Percentiles rank a stretch among this genome's conserved stretches.
These are phyloP conservation scores for Nomada fucata DNA, from an alignment of 2,888 invertebrate genomes.

Conservation along the genomic window DNA sequence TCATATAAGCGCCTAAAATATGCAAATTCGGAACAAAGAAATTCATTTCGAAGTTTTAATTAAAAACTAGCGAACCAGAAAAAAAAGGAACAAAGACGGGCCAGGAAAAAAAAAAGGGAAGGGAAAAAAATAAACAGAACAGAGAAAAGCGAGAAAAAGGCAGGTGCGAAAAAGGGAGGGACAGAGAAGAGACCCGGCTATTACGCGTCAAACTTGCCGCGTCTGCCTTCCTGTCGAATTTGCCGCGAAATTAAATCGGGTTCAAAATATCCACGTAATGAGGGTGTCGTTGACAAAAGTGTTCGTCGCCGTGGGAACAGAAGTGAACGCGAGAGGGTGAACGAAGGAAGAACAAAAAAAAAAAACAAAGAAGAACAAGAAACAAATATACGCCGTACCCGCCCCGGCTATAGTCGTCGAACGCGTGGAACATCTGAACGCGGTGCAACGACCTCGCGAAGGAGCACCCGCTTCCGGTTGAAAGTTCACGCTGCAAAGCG, in stretches of 20 bases:
- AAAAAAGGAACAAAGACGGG: neutral
- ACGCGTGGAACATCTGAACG: constrained; percentile 5
- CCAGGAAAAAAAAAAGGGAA: neutral
- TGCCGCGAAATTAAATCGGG: constrained; percentile 33
- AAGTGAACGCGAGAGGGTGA: neutral
- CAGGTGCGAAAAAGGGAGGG: neutral
- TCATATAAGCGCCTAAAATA: constrained; percentile 40
- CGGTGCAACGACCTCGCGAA: constrained; percentile 50
- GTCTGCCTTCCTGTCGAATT: constrained; percentile 13
- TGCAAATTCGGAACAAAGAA: constrained; percentile 47
- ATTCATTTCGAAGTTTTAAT: constrained; percentile 53
- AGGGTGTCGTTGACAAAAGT: neutral
- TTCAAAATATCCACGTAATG: constrained; percentile 28
- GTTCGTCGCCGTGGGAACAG: neutral
- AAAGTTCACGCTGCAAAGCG: constrained; percentile 39
- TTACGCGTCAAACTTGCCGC: constrained; percentile 16
- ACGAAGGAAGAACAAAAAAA: neutral
- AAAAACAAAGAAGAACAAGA: neutral
- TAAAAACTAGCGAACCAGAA: constrained; percentile 43
- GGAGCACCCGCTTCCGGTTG: constrained; percentile 31
- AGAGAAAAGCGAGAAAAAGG: neutral
- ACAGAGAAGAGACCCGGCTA: neutral
- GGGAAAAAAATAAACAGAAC: neutral
- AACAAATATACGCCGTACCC: neutral
- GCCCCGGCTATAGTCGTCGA: constrained; percentile 18